Evolutionary conservation across 1,140 invertebrate genomes (phyloP).

Genomic region (Drusus annulatus): DNA sequence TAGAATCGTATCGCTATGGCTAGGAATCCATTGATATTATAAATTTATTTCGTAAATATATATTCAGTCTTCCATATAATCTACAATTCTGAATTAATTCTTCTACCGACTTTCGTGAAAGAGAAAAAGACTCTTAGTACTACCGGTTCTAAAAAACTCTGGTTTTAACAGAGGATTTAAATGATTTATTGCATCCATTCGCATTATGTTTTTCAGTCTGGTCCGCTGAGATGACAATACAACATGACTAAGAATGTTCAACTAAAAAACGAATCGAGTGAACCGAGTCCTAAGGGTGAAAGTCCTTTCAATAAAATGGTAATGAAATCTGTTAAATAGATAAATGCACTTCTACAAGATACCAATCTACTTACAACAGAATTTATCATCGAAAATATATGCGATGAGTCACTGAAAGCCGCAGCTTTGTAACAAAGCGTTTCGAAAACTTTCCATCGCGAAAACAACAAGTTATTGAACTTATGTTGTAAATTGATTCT

Average conservation of each 20-base stretch:
- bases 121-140: too few relatives aligned
- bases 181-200: neutral
- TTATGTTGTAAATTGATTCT: too few relatives aligned
- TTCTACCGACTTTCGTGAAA: too few relatives aligned
- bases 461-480: constrained; percentile 16
- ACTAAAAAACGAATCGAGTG: neutral
- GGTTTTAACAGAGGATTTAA: too few relatives aligned
- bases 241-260: neutral
- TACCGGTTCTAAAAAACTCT: too few relatives aligned
- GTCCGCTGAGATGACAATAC: too few relatives aligned
- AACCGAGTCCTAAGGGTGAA: neutral
- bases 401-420: neutral
- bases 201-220: neutral
- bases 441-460: constrained; percentile 6
- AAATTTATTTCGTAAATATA: too few relatives aligned
- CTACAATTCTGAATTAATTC: too few relatives aligned
- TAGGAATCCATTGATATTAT: too few relatives aligned
- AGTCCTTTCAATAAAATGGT: neutral
- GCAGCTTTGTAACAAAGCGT: neutral
- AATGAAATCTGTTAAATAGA: neutral
- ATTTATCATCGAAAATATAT: neutral
- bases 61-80: too few relatives aligned
- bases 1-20: too few relatives aligned
- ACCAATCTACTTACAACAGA: neutral
- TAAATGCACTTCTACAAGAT: neutral